phyloP scores from a whole-genome alignment of 2,113 vertebrate species.

The Speoplatyrhinus poulsoni region DNA sequence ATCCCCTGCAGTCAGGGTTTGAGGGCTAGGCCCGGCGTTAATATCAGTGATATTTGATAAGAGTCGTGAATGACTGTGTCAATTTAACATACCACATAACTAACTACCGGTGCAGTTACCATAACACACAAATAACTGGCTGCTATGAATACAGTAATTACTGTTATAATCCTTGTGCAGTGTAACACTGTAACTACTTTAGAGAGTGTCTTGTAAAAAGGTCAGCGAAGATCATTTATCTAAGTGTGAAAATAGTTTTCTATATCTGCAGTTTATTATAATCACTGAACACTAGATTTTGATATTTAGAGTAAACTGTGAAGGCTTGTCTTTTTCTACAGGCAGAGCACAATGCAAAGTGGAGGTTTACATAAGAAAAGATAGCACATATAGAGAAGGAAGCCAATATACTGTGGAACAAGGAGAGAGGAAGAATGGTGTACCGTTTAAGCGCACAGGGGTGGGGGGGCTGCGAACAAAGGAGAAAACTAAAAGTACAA shows the following conservation, averaged over 20 bases:
- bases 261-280: no score
- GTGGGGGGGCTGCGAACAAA: background rate
- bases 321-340: no score
- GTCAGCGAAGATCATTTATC: background rate
- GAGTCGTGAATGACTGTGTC: conserved; percentile 64
- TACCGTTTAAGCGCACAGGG: background rate
- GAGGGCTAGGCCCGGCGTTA: conserved; percentile 61
- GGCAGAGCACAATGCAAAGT: background rate
- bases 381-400: background rate
- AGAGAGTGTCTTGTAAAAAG: conserved; percentile 71
- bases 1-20: conserved; percentile 65
- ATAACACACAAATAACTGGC: conserved; percentile 53
- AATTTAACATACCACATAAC: conserved; percentile 57
- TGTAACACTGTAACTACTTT: conserved; percentile 66
- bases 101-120: conserved; percentile 50
- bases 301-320: no score
- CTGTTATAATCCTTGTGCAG: conserved; percentile 69
- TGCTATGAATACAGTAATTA: conserved; percentile 57
- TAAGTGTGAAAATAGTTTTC: no score
- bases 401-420: background rate
- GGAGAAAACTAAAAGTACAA: background rate
- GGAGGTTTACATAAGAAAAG: background rate
- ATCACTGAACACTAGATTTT: no score
- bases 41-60: conserved; percentile 44
- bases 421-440: background rate